phyloP scores from a whole-genome alignment of 2,888 invertebrate genomes.

The Trichogramma dendrolimi region DNA sequence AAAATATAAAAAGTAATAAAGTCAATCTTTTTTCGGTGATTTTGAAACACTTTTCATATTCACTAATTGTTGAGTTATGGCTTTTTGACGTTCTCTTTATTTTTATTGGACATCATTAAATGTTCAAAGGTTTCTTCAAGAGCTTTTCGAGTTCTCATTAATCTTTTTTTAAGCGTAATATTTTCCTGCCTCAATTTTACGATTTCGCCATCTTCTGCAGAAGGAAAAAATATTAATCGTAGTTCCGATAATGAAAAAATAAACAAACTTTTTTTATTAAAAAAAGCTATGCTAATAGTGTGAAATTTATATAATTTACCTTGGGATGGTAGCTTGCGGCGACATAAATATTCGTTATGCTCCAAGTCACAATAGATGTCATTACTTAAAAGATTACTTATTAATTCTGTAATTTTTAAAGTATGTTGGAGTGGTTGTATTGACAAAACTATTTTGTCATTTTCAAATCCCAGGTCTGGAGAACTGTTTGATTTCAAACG shows the following conservation, averaged over 20 bases:
- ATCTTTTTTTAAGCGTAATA: constrained; percentile 65
- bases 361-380: constrained; percentile 37
- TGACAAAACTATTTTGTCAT: constrained; percentile 56
- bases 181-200: constrained; percentile 64
- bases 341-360: no score
- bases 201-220: constrained; percentile 49
- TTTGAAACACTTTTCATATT: constrained; percentile 44
- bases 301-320: constrained; percentile 33
- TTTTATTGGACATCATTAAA: constrained; percentile 71
- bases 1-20: no score
- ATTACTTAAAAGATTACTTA: constrained; percentile 49
- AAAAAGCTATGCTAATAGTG: neutral
- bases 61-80: constrained; percentile 57
- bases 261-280: neutral
- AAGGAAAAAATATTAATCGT: neutral
- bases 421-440: constrained; percentile 46
- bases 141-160: constrained; percentile 68
- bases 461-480: constrained; percentile 87
- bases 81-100: constrained; percentile 79
- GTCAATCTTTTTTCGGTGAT: no score
- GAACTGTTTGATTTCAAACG: constrained; percentile 56
- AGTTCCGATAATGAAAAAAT: neutral
- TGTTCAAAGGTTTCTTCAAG: constrained; percentile 74
- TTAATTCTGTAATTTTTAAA: constrained; percentile 49
- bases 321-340: constrained; percentile 46